Conservation (phyloP, 2,113 vertebrate species). For the Actenoides lindsayi region DNA sequence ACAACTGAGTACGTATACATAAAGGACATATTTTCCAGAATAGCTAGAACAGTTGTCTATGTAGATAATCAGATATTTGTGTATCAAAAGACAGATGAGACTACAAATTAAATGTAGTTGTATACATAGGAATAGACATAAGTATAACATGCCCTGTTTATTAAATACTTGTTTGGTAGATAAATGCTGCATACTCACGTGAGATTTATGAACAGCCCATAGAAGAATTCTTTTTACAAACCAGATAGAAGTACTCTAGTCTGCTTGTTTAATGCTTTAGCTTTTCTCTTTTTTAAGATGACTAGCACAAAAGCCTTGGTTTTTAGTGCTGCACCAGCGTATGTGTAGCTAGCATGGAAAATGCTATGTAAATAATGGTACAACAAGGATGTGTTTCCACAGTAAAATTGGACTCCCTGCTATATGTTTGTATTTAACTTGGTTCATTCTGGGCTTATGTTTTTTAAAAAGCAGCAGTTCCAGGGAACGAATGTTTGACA, state of each 20-base stretch:
- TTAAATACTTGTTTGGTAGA: not conserved
- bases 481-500: not conserved
- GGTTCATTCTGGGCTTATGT: constrained; percentile 6
- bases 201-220: constrained; percentile 18
- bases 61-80: not conserved
- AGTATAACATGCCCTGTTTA: not conserved
- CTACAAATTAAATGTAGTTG: constrained; percentile 7
- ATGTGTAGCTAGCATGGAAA: constrained; percentile 8
- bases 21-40: not conserved
- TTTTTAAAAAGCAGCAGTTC: not conserved
- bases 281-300: not conserved
- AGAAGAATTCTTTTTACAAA: constrained; percentile 1
- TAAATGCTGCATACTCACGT: not conserved
- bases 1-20: not conserved
- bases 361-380: constrained; percentile 36
- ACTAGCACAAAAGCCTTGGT: not conserved
- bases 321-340: not conserved
- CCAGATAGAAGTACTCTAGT: not conserved
- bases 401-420: constrained; percentile 42
- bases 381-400: not conserved
- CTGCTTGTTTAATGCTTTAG: constrained; percentile 3
- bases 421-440: constrained; percentile 44
- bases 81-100: not conserved
- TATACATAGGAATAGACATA: not conserved
- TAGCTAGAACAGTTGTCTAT: not conserved